These are phyloP conservation scores for Sandelia bainsii DNA, from an alignment of 2,797 vertebrate genomes.

Conservation along the genomic window DNA sequence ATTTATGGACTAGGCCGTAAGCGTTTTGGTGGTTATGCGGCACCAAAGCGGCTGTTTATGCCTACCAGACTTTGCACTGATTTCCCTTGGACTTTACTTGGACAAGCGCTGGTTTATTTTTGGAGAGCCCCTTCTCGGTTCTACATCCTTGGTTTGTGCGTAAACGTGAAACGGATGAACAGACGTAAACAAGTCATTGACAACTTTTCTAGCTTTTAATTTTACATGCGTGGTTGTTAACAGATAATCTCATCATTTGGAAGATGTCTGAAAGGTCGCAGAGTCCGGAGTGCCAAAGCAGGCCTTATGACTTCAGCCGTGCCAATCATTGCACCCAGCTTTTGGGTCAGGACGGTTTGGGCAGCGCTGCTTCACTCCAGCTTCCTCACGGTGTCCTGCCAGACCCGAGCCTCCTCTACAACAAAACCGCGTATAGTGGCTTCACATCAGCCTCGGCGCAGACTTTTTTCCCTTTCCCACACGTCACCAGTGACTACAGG, in stretches of 20 bases:
- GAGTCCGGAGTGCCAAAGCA: conserved; percentile 78
- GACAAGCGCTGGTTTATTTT: not conserved
- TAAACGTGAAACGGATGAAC: conserved; percentile 32
- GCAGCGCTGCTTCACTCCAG: conserved; percentile 74
- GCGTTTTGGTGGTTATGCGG: conserved; percentile 44
- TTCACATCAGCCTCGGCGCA: conserved; percentile 73
- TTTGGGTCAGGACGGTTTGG: conserved; percentile 73
- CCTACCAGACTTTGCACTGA: not conserved
- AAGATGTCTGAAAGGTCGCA: conserved; percentile 83
- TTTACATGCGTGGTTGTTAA: not conserved
- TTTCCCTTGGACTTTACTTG: not conserved
- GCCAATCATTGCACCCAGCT: conserved; percentile 75
- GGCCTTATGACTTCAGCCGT: conserved; percentile 81
- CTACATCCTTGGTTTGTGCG: not conserved
- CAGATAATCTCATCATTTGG: not conserved
- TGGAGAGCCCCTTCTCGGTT: not conserved
- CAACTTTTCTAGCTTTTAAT: not conserved
- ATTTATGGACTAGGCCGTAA: conserved; percentile 55
- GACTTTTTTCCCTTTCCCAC: conserved; percentile 81
- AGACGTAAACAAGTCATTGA: not conserved
- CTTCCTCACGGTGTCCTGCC: conserved; percentile 78
- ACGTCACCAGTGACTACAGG: conserved; percentile 78
- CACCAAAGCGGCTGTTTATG: conserved; percentile 6
- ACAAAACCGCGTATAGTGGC: conserved; percentile 80
- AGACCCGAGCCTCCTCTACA: conserved; percentile 82